A percentile compares a stretch with the other conserved stretches of the same genome.
Conservation (phyloP, 2,888 invertebrate species). For the Ypsolopha scabrella region DNA sequence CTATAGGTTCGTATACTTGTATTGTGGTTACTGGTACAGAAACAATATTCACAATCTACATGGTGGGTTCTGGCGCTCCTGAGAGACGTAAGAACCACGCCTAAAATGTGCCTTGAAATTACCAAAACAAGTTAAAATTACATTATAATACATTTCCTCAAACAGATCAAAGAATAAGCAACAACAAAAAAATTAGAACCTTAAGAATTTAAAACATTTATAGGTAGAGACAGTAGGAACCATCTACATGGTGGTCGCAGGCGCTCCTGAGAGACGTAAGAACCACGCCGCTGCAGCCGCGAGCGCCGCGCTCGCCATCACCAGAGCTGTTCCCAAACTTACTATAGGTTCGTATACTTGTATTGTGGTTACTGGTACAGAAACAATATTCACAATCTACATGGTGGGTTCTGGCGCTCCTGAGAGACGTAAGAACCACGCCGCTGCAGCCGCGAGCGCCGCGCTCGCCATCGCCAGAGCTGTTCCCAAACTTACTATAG, state of each 20-base stretch:
- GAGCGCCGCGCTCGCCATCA: slow-evolving; percentile 81
- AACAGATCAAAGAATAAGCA: too few species aligned
- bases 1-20: slow-evolving; percentile 40
- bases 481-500: slow-evolving; percentile 74
- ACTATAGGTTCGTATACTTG: slow-evolving; percentile 45
- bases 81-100: slow-evolving; percentile 80
- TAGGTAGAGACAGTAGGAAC: slow-evolving; percentile 95
- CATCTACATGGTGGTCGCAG: slow-evolving; percentile 92
- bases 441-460: slow-evolving; percentile 81
- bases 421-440: slow-evolving; percentile 79
- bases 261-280: slow-evolving; percentile 79
- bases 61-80: slow-evolving; percentile 90
- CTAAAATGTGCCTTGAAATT: too few species aligned
- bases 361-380: slow-evolving; percentile 26
- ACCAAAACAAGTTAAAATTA: too few species aligned
- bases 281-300: slow-evolving; percentile 83
- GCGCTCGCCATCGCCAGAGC: slow-evolving; percentile 80
- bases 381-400: slow-evolving; percentile 91
- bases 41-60: slow-evolving; percentile 90
- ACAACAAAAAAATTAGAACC: too few species aligned
- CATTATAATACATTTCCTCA: too few species aligned
- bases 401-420: slow-evolving; percentile 92
- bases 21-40: slow-evolving; percentile 44
- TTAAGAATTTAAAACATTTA: slow-evolving; percentile 9
- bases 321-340: slow-evolving; percentile 75